Conservation (phyloP, 2,888 invertebrate species). For the Fragum fragum region DNA sequence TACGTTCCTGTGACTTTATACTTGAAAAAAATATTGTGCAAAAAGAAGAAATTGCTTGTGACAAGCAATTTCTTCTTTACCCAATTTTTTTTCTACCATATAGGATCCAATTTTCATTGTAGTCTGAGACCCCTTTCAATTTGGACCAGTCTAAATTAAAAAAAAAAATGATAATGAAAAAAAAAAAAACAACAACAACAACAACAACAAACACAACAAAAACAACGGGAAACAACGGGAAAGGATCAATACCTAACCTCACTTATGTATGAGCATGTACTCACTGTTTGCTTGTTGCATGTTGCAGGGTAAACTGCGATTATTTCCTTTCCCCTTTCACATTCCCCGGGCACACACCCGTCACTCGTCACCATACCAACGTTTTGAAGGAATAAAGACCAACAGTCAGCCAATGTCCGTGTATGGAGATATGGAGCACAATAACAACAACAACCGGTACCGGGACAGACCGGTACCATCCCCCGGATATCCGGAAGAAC, state of each 20-base stretch:
- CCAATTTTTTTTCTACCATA: no score
- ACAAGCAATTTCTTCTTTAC: no score
- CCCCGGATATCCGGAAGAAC: conserved; percentile 52
- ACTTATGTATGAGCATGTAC: background rate
- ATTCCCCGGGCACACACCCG: conserved; percentile 72
- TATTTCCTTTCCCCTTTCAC: conserved; percentile 68
- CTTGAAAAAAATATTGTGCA: no score
- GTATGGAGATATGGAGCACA: conserved; percentile 45
- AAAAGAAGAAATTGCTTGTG: no score
- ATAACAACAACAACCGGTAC: conserved; percentile 42
- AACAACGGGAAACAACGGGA: no score
- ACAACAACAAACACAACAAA: no score
- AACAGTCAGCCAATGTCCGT: conserved; percentile 44
- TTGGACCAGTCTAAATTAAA: no score
- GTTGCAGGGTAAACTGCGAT: conserved; percentile 64
- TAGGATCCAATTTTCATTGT: no score
- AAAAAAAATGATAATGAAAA: no score
- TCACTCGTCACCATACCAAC: conserved; percentile 49
- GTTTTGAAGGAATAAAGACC: conserved; percentile 64
- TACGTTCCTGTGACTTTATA: no score
- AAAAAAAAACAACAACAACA: no score
- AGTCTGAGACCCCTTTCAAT: no score
- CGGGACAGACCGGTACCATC: conserved; percentile 50
- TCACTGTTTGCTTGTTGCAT: conserved; percentile 24
- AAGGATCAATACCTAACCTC: background rate